Base-by-base conservation (phyloP, 1,140 invertebrate species). In the Drepana arcuata region DNA sequence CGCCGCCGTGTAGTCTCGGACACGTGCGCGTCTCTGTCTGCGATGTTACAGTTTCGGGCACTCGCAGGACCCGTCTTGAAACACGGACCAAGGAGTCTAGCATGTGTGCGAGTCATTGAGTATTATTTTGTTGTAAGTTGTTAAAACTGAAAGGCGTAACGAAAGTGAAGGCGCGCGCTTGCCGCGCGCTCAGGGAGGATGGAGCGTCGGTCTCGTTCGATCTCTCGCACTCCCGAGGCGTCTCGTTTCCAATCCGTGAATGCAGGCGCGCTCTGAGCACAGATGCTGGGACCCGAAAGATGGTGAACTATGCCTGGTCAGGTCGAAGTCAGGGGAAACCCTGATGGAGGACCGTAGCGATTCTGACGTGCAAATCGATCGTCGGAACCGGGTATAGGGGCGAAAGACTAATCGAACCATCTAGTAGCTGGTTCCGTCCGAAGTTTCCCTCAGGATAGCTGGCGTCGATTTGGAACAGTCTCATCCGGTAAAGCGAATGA, bases 291-390 rank as follows among this genome's bases (percentile, higher is more conserved):
- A 93, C 90, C 92, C 91, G 91, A 94, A 93, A 93, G 91, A 93
- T 92, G 91, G 91, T 93, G 91, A 93, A 91, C 91, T 93, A 93
- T 93, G 89, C 91, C 87, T 92, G 91, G 88, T 86, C 87, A 92
- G 91, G 89, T 88, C 80, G 91, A 94, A 92, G 91, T 87, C 91
- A 91, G 90, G 86, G 91, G 89, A 93, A 94, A 93, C 90, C 86
- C 89, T 93, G 92, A 87, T 93, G 91, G 91, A 93, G 86, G 91
- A 86, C 86, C 90, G 91, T 85, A 92, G 89, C 90, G 90, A 87
- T 93, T 92, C 91, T 93, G 92, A 93, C 91, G 92, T 92, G 90
- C 91, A 93, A 94, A 93, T 94, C 91, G 91, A 91, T 94, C 90
- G 91, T 93, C 89, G 84, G 88, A 94, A 86, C 87, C 92, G 90